Evolutionary conservation across 2,888 invertebrate species (phyloP), one percentile per base, ranked within the genome.

Genomic region (Xylota segnis): DNA sequence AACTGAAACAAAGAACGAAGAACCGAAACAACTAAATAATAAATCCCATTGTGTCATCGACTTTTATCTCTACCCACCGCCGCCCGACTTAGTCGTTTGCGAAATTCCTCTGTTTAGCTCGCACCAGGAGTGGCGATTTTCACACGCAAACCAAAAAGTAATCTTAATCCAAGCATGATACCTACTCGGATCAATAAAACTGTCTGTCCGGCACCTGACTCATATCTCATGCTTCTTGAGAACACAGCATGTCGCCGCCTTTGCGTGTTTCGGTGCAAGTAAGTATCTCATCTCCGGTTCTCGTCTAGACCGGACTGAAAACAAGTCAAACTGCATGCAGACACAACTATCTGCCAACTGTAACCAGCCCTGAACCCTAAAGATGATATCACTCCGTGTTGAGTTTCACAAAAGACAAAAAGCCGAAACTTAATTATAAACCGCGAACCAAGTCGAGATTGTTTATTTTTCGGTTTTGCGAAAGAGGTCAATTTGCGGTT

Each of bases 401-500:
- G 9, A 54, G 66, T 54, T 59, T 18, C 59, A 47, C 43, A 32
- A 16, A 50, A 47, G 40, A 66, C 71, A 61, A 72, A 61, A 72
- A 59, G 61, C 37, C 54, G 23, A 66, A 37, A 54, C 66, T 78
- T 83, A 78, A 78, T 83, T 72, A 50, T 12, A 66, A 83, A 68
- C 54, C 59, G 59, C 50, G 27, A 65, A 29, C 59, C 29, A 70
- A 56, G 47, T 32, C 9, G 9, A 45, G 52, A 45, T 14, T 83
- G 78, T 83, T 83, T 78, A 83, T 83, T 59, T 66, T 47, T 37
- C 12, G 61, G 61, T 72, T 66, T 63, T 16, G 45, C 61, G 37
- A 74, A 83, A 78, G 66, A 63, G 79, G 75, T 68, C 47, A 59
- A 78, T 78, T 74, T 54, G 66, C 56, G 78, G 68, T 74, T 79